These are phyloP conservation scores for Anguilla pacifica DNA, from an alignment of 2,797 vertebrate species.

Conservation along the genomic window DNA sequence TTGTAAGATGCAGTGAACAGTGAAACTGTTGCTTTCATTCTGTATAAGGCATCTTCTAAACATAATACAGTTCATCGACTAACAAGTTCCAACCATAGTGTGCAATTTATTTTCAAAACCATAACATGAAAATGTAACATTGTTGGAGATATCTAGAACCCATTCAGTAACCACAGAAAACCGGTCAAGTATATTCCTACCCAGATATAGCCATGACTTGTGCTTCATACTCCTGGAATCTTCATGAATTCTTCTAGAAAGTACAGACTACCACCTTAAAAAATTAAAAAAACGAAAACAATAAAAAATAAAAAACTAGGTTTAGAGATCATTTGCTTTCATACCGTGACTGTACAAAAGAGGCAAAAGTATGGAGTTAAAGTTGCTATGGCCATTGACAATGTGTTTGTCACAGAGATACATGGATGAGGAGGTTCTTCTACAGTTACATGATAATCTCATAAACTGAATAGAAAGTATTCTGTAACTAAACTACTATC, in stretches of 20 bases:
- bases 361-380: too few species aligned
- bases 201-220: too few species aligned
- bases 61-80: neutral
- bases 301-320: neutral
- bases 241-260: neutral
- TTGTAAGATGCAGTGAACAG: neutral
- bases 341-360: neutral
- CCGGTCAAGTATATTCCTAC: neutral
- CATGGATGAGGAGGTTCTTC: too few species aligned
- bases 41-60: neutral
- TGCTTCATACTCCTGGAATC: too few species aligned
- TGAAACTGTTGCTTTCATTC: neutral
- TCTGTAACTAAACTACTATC: too few species aligned
- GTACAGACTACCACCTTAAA: neutral
- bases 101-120: neutral
- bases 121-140: neutral
- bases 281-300: too few species aligned
- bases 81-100: neutral
- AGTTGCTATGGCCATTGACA: neutral
- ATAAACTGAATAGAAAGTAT: too few species aligned
- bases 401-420: too few species aligned
- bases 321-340: neutral
- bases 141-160: neutral
- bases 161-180: neutral
- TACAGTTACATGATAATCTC: too few species aligned